Evolutionary conservation across 2,888 invertebrate species (phyloP), one percentile per base, ranked within the genome.

Genomic region (Drymonia ruficornis): DNA sequence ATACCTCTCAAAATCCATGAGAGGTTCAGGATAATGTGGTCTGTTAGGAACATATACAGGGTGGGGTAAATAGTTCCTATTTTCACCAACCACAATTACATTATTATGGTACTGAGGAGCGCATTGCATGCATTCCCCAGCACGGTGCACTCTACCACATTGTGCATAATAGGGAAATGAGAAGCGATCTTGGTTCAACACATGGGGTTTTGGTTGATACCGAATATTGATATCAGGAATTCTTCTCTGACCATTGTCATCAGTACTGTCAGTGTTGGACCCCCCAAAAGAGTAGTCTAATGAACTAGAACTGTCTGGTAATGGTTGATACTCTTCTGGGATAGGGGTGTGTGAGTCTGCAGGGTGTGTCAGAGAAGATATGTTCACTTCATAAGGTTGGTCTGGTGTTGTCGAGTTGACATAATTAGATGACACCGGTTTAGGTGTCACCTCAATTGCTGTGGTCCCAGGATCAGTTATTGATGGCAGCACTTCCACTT

Each of bases 281-380:
- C 72, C 72, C 8, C 76, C 74, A 31, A 84, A 71, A 38, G 78
- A 74, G 70, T 84, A 88, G 63, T 88, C 89, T 45, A 87, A 72
- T 40, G 88, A 85, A 63, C 89, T 89, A 6, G 90, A 89, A 65
- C 89, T 92, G 56, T 91, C 91, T 16, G 91, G 92, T 31, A 92
- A 62, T 1, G 92, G 92, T 63, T 91, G 92, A 58, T 92, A 92
- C 65, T 92, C 91, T 66, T 91, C 91, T 18, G 92, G 91, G 4
- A 91, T 83, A 31, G 92, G 92, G 13, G 92, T 91, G 61, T 78
- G 87, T n/a, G 87, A 78, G 18, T 84, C 78, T 16, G 77, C 74
- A 46, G 87, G 87, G 43, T 84, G 86, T 40, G 80, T 65, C 13
- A 86, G 64, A 8, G 86, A 78, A 15, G 80, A 74, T 49, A 87